Base-by-base conservation (phyloP, 2,113 vertebrate genomes). In the Euleptes europaea region DNA sequence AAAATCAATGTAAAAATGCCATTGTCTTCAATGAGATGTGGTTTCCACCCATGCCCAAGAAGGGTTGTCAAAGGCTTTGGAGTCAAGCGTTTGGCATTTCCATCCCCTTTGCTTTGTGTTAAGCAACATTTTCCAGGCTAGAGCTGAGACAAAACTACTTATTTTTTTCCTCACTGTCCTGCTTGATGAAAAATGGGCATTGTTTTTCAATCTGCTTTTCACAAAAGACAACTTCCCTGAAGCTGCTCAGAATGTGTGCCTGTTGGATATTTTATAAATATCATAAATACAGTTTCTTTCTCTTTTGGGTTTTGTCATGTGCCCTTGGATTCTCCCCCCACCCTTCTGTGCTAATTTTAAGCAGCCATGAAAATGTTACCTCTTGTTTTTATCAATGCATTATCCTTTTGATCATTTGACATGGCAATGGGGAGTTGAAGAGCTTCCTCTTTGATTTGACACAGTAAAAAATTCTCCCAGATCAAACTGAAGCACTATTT, bases 401-500 rank as follows among this genome's bases (percentile, higher is more conserved):
- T 83, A 35, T 65, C 65, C 89, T 93, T 90, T 86, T 85, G 66
- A 72, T 72, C 60, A 72, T 72, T 54, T 91, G 85, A 72, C 84
- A 90, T 83, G 72, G 54, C 57, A 60, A 57, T 69, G 33, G 84
- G 82, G 85, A 87, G 84, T 60, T 72, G 74, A 84, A 81, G 73
- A 75, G 63, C 60, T 84, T 87, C 78, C 77, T 84, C 86, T 96
- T 95, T 96, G 94, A 94, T 94, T 92, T 81, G 87, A 87, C 84
- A 81, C 90, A 86, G 92, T 93, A 93, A 91, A 90, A 78, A 90
- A 90, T 84, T 82, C 86, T 92, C 81, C 54, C 88, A 94, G 79
- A 95, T 92, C 91, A 96, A 95, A 89, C 89, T 84, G 85, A 93
- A 94, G 89, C 84, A 70, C 63, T 85, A 84, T 90, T 95, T 95